phyloP scores from a whole-genome alignment of 2,797 vertebrate genomes.

The Gambelia wislizenii region DNA sequence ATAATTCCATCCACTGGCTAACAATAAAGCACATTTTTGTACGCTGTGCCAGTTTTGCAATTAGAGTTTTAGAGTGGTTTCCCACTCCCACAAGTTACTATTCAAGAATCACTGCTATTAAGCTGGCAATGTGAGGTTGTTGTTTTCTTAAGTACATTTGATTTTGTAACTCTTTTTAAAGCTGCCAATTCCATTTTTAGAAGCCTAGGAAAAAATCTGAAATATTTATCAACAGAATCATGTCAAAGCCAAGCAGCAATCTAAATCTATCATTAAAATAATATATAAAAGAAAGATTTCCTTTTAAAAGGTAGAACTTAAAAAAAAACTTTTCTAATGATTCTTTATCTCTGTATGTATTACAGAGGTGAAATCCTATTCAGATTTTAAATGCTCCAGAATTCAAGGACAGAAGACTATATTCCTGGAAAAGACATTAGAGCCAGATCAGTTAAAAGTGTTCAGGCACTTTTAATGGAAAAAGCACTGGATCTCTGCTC shows the following conservation, averaged over 20 bases:
- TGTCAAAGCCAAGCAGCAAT: constrained; percentile 50
- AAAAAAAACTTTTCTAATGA: not conserved
- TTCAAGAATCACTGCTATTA: constrained; percentile 44
- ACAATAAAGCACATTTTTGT: constrained; percentile 8
- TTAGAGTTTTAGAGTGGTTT: constrained; percentile 11
- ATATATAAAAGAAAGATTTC: constrained; percentile 47
- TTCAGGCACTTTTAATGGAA: constrained; percentile 5
- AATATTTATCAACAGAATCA: constrained; percentile 52
- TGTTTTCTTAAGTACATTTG: constrained; percentile 62
- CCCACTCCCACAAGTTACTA: not conserved
- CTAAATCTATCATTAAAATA: constrained; percentile 51
- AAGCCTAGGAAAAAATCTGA: constrained; percentile 48
- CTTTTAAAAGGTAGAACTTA: no score
- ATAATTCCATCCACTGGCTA: not conserved
- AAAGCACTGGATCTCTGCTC: no score
- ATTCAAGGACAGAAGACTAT: not conserved
- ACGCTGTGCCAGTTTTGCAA: constrained; percentile 23
- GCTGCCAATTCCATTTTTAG: constrained; percentile 51
- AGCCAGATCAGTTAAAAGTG: not conserved
- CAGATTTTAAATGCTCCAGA: not conserved
- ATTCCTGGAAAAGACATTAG: not conserved
- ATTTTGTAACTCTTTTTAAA: constrained; percentile 59
- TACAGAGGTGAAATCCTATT: not conserved
- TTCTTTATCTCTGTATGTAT: constrained; percentile 3
- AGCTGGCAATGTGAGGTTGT: constrained; percentile 35